phyloP scores from a whole-genome alignment of 2,113 vertebrate genomes.

The Oryctolagus cuniculus region DNA sequence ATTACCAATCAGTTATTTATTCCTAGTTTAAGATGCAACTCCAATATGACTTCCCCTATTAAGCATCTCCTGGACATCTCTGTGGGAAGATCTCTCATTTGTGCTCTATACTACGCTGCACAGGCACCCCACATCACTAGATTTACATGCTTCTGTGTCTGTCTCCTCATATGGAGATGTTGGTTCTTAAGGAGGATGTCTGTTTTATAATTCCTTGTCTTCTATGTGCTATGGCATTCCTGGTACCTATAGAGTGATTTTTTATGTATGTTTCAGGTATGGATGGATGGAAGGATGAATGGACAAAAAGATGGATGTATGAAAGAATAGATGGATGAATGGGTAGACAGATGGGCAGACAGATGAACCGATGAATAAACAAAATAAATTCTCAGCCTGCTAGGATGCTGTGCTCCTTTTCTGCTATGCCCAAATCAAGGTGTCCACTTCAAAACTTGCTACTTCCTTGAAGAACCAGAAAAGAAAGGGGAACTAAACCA shows the following conservation, averaged over 20 bases:
- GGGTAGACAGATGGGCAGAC: too few species aligned
- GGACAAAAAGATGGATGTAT: too few species aligned
- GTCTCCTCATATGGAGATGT: not conserved
- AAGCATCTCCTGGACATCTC: not conserved
- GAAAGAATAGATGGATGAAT: not conserved
- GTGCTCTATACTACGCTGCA: too few species aligned
- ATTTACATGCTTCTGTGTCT: not conserved
- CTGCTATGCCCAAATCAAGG: not conserved
- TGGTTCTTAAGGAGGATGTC: not conserved
- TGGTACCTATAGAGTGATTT: not conserved
- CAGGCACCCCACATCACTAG: accelerated
- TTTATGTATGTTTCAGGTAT: not conserved
- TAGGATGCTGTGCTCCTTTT: not conserved
- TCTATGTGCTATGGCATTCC: not conserved
- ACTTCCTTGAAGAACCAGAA: constrained; percentile 1
- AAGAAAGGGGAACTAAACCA: not conserved
- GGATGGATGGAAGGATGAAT: not conserved
- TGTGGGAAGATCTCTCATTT: not conserved
- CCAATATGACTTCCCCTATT: not conserved
- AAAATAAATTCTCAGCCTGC: not conserved
- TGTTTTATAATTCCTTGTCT: not conserved
- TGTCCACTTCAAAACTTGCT: not conserved
- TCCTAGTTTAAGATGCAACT: not conserved
- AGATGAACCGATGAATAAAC: not conserved
- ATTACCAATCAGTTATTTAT: not conserved